A percentile compares a stretch with the other conserved stretches of the same genome.
Conservation (phyloP, 1,140 invertebrate genomes). For the Formica exsecta region DNA sequence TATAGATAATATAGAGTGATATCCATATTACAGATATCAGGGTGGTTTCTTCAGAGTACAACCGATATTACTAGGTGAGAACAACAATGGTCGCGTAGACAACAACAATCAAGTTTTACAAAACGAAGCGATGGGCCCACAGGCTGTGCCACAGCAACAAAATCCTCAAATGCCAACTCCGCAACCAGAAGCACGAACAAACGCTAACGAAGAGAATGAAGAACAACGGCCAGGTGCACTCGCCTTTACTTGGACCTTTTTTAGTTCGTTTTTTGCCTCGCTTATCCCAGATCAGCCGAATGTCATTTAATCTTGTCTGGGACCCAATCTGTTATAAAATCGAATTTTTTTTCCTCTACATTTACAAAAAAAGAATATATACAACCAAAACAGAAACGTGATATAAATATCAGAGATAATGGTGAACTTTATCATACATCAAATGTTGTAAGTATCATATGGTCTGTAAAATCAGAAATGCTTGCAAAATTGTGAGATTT, state of each 20-base stretch:
- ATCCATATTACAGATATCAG: constrained; percentile 87
- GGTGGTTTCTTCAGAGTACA: constrained; percentile 89
- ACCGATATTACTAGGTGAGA: constrained; percentile 87
- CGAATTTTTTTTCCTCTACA: constrained; percentile 45
- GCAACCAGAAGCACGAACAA: constrained; percentile 78
- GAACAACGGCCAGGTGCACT: constrained; percentile 88
- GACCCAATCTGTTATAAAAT: constrained; percentile 40
- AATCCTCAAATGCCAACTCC: constrained; percentile 74
- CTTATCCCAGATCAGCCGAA: constrained; percentile 91
- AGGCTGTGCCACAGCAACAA: constrained; percentile 64
- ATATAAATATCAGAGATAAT: constrained; percentile 32
- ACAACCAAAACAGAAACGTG: constrained; percentile 1
- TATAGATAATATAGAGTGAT: background rate
- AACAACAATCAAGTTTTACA: constrained; percentile 84
- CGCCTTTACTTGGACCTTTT: constrained; percentile 91
- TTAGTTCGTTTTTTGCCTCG: constrained; percentile 92
- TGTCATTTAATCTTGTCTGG: constrained; percentile 84
- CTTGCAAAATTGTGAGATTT: constrained; percentile 31
- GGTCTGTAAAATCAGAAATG: constrained; percentile 28
- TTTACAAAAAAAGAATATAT: background rate
- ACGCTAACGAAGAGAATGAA: constrained; percentile 83
- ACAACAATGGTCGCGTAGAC: constrained; percentile 81
- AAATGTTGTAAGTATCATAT: constrained; percentile 35
- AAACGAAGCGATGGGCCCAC: constrained; percentile 74
- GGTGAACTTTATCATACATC: constrained; percentile 30